phyloP scores from a whole-genome alignment of 2,797 vertebrate species.

The Trichosurus vulpecula region DNA sequence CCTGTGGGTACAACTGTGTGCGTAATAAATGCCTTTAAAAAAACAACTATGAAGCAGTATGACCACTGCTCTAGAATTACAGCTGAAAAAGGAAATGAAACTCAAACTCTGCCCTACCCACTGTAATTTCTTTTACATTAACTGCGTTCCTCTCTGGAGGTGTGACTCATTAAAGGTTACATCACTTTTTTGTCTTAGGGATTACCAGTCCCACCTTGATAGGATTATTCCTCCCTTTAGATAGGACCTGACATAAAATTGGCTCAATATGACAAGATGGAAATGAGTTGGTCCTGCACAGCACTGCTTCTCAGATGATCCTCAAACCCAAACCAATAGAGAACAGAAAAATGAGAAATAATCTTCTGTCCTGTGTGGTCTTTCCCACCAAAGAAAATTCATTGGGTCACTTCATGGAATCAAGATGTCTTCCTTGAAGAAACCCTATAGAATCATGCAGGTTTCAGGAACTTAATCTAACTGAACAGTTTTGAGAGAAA shows the following conservation, averaged over 20 bases:
- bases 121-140: slow-evolving; percentile 14
- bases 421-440: neutral
- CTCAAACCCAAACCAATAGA: neutral
- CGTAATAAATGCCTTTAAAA: neutral
- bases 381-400: slow-evolving; percentile 11
- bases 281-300: slow-evolving; percentile 23
- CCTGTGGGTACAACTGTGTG: neutral
- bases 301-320: neutral
- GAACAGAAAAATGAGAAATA: slow-evolving; percentile 25
- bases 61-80: slow-evolving; percentile 47
- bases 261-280: neutral
- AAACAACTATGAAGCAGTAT: neutral
- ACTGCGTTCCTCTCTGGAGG: slow-evolving; percentile 20
- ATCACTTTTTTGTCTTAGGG: slow-evolving; percentile 8
- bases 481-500: neutral
- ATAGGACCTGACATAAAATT: neutral
- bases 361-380: neutral
- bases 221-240: neutral
- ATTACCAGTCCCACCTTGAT: neutral
- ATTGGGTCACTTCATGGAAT: neutral
- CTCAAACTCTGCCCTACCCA: slow-evolving; percentile 28
- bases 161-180: neutral
- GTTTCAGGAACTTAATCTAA: slow-evolving; percentile 27
- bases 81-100: slow-evolving; percentile 63
- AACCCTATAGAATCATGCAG: neutral